Evolutionary conservation across 1,140 invertebrate species (phyloP), one percentile per base, ranked within the genome.

Genomic region (Acyrthosiphon pisum): DNA sequence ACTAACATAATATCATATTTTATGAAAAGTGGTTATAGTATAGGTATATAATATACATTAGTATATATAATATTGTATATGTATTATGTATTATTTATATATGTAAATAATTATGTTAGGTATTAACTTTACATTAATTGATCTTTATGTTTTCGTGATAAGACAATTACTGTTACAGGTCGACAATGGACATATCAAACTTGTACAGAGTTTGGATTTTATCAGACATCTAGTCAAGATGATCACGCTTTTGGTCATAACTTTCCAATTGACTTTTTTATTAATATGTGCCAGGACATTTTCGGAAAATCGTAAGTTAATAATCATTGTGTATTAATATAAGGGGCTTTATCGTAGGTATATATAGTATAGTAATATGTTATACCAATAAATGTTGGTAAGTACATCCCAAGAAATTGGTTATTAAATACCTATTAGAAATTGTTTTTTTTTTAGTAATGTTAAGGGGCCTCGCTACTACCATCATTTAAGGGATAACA

Each of bases 181-280:
- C 96, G 98, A 2, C 98, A 98, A 94, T 99, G 98, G 98, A 97
- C 96, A n/a, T 99, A 98, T 95, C 98, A 99, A 95, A 99, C 98
- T 0, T 99, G 98, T 95, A 98, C 97, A 35, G 98, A 99, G 95
- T 99, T 99, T 95, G 98, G 98, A 50, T 99, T 98, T 94, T 99
- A 97, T 95, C 98, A 99, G 96, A 98, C 98, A 0, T 98, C 98
- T 0, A 97, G 68, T 87, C 84, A 94, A 84, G 41, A 96, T 9
- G 95, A 96, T 48, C 95, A 96, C 1, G 96, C 97, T 20, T 99
- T 99, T 95, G 97, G 98, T 2, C 95, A 97, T 94, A 95, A 96
- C 22, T 98, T 99, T 94, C 96, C 97, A 1, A 94, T 98, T 1
- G 96, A 97, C 37, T 99, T 98, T 95, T 99, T 97, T 94, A 96